Evolutionary conservation across 2,113 vertebrate genomes (phyloP).

Genomic region (Symphodus melops): DNA sequence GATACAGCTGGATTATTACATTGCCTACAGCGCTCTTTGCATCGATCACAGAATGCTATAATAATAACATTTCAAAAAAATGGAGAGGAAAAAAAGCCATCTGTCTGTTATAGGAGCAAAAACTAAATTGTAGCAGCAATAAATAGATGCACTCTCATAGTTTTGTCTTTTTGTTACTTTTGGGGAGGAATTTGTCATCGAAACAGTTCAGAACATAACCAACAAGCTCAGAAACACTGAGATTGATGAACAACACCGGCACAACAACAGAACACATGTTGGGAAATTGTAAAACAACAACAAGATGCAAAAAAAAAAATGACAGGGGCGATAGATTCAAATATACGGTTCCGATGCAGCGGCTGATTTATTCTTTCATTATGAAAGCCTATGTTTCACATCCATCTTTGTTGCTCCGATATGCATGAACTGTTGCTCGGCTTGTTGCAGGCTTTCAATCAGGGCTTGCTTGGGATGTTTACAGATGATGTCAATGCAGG

Average conservation of each 20-base stretch:
- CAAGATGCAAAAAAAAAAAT: conserved; percentile 14
- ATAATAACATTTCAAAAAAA: conserved; percentile 58
- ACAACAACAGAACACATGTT: conserved; percentile 23
- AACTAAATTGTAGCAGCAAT: conserved; percentile 31
- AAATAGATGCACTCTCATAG: conserved; percentile 3
- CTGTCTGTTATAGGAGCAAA: conserved; percentile 26
- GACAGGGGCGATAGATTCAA: conserved; percentile 32
- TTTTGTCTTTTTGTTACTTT: conserved; percentile 14
- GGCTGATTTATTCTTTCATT: conserved; percentile 69
- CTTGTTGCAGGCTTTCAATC: conserved; percentile 45
- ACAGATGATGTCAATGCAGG: conserved; percentile 39
- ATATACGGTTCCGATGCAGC: conserved; percentile 12
- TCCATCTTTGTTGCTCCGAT: conserved; percentile 54
- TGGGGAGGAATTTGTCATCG: not conserved
- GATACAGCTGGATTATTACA: conserved; percentile 47
- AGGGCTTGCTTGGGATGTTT: conserved; percentile 55
- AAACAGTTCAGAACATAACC: not conserved
- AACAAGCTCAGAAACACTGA: conserved; percentile 13
- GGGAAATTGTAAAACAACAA: conserved; percentile 41
- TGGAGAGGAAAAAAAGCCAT: conserved; percentile 32
- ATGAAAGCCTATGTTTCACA: conserved; percentile 50
- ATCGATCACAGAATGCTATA: conserved; percentile 60
- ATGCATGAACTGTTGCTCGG: conserved; percentile 59
- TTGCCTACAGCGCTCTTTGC: conserved; percentile 26
- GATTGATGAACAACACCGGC: conserved; percentile 17